Evolutionary conservation across 2,113 vertebrate species (phyloP), one percentile per base, ranked within the genome.

Genomic region (Macquaria ambigua): DNA sequence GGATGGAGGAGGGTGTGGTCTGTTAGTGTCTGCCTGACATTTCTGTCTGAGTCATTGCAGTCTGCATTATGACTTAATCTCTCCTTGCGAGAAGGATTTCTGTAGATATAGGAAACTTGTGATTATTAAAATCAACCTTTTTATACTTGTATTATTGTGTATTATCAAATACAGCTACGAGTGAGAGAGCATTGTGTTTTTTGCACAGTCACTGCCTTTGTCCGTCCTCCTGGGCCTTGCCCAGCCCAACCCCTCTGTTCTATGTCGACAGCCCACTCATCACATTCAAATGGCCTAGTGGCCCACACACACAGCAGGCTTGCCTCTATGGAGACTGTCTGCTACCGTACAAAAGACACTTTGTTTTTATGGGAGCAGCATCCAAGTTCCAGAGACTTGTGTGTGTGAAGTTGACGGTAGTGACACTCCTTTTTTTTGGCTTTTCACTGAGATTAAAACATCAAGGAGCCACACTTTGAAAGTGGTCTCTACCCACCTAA

Each of bases 131-230:
- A n/a, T 34, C 37, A n/a, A 2, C 37, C 4, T 23, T 43, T 77
- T 20, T n/a, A 28, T 58, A 34, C 8, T 9, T 69, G 5, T 23
- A 77, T 76, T 37, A n/a, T 74, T 23, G 68, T 64, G 5, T 62
- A 20, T 74, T 58, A 84, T 82, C 23, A 23, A 55, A 70, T 52
- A 46, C 56, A 77, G 67, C 8, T 20, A 25, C 8, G 31, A 73
- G 87, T 77, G 66, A 87, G 67, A 58, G 81, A 87, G 83, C 82
- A 68, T 90, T 92, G 87, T 89, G 79, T 85, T 87, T 94, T 94
- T 87, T 93, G 95, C 93, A 94, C 90, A 95, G 94, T 95, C 94
- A 93, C 90, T 89, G 87, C 90, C 93, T 95, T 95, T 95, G 94
- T 95, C 89, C 89, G 72, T 88, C 82, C 86, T 93, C 87, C 81